phyloP scores from a whole-genome alignment of 2,113 vertebrate species.

The Apodemus sylvaticus region DNA sequence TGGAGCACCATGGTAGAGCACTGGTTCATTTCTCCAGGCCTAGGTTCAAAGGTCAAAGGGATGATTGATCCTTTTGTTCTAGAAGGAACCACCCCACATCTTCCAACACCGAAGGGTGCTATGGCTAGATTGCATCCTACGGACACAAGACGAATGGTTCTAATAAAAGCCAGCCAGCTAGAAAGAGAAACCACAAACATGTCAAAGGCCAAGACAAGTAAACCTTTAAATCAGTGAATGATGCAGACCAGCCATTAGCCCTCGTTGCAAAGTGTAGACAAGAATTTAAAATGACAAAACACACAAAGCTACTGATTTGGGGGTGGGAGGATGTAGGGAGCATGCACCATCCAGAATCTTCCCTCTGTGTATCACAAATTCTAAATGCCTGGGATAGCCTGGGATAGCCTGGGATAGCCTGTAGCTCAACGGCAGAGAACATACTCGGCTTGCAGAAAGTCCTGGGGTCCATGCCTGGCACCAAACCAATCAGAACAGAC shows the following conservation, averaged over 20 bases:
- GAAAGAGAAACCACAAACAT: neutral
- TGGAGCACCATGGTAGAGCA: neutral
- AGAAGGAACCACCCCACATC: neutral
- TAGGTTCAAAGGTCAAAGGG: neutral
- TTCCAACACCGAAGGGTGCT: neutral
- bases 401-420: neutral
- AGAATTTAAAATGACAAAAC: neutral
- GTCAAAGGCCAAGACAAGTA: neutral
- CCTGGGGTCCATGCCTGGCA: neutral
- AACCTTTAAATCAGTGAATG: neutral
- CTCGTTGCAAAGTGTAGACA: neutral
- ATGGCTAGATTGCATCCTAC: neutral
- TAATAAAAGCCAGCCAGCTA: neutral
- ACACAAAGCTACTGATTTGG: neutral
- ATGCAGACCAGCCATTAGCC: neutral
- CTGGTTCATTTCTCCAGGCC: neutral
- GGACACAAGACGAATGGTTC: neutral
- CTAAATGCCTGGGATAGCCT: neutral
- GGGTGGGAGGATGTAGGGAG: neutral
- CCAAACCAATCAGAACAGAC: neutral
- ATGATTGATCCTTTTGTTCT: neutral
- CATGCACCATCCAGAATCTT: neutral
- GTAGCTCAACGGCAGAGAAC: neutral
- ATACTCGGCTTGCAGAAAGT: too few relatives aligned
- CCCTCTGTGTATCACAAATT: neutral